These are phyloP conservation scores for Dendroctonus valens DNA, from an alignment of 1,140 invertebrate species.

Conservation along the genomic window DNA sequence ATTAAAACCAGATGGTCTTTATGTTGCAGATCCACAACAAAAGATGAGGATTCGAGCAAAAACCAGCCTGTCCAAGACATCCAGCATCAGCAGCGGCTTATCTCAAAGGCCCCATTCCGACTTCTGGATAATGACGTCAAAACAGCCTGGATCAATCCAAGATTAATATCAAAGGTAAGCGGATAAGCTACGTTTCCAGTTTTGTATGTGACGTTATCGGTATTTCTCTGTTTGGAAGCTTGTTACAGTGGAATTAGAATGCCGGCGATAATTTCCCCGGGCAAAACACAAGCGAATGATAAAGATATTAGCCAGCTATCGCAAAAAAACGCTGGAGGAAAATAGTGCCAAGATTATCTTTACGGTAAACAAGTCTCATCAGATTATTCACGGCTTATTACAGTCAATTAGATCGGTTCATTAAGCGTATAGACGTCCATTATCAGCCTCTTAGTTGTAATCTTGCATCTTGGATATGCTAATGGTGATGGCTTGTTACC, in stretches of 20 bases:
- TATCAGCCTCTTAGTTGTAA: background rate
- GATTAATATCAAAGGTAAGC: conserved; percentile 59
- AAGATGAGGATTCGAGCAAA: conserved; percentile 35
- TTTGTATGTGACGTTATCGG: conserved; percentile 5
- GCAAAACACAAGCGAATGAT: too few species aligned
- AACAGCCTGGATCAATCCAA: conserved; percentile 60
- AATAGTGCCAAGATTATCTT: background rate
- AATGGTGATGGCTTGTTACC: background rate
- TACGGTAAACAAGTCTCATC: background rate
- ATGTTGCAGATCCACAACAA: conserved; percentile 37
- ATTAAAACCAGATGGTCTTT: conserved; percentile 9
- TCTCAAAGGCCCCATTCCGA: conserved; percentile 47
- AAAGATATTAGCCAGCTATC: too few species aligned
- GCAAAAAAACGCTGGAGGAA: too few species aligned
- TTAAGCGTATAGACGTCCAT: background rate
- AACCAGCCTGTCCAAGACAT: conserved; percentile 37
- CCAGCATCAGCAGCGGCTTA: conserved; percentile 40
- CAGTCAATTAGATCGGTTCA: background rate
- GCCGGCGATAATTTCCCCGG: too few species aligned
- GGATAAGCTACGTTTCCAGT: background rate
- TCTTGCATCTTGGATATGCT: background rate
- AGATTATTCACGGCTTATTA: background rate
- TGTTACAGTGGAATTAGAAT: background rate
- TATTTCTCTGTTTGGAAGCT: background rate
- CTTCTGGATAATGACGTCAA: conserved; percentile 59